Conservation (phyloP, 2,888 invertebrate species). For the Euplagia quadripunctaria region DNA sequence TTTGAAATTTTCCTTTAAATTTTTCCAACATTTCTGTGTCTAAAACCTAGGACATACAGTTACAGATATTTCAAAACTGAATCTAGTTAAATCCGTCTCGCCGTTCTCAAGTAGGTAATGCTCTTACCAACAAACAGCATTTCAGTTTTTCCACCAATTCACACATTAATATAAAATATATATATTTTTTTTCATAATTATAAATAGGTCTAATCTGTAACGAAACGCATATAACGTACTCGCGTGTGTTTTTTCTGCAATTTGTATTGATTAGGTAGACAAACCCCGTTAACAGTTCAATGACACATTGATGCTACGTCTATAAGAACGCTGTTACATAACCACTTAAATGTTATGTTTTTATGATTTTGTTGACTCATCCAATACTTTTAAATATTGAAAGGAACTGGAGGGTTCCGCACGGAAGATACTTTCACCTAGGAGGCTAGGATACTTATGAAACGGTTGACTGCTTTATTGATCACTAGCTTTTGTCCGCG, state of each 20-base stretch:
- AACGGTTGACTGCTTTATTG: not conserved
- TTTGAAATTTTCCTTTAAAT: too few species aligned
- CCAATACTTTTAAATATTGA: not conserved
- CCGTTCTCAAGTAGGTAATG: not conserved
- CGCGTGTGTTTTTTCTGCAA: slow-evolving; percentile 15
- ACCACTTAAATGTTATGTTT: not conserved
- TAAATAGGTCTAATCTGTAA: not conserved
- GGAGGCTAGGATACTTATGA: not conserved
- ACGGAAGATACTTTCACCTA: not conserved
- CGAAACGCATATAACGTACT: not conserved
- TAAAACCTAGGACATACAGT: not conserved
- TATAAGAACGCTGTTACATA: not conserved
- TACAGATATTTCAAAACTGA: not conserved
- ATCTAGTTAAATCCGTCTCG: not conserved
- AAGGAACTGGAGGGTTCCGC: not conserved
- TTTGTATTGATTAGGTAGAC: slow-evolving; percentile 14
- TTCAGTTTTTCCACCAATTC: not conserved
- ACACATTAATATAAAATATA: not conserved
- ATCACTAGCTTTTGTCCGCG: too few species aligned
- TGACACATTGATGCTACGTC: slow-evolving; percentile 11
- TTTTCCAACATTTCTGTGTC: not conserved
- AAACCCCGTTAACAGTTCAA: slow-evolving; percentile 10
- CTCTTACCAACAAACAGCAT: not conserved
- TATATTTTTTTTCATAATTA: too few species aligned
- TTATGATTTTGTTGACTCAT: not conserved